These are phyloP conservation scores for Megamerina dolium DNA, from an alignment of 2,888 invertebrate species.

Conservation along the genomic window DNA sequence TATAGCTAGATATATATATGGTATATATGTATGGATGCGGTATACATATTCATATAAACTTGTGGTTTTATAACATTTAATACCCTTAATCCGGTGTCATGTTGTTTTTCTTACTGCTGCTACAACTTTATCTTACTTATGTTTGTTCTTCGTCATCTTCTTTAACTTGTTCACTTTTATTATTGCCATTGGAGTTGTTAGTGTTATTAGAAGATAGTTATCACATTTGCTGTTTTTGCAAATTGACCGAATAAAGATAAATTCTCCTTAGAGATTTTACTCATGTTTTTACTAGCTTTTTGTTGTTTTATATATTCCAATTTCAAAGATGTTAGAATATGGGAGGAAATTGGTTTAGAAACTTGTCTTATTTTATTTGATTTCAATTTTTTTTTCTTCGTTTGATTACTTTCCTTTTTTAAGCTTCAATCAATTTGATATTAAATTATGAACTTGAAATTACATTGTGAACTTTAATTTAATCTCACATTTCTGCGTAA, in stretches of 20 bases:
- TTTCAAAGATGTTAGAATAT: neutral
- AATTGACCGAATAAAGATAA: neutral
- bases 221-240: neutral
- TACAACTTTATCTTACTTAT: too few relatives aligned
- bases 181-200: conserved; percentile 1
- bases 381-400: too few relatives aligned
- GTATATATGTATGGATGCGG: too few relatives aligned
- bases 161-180: neutral
- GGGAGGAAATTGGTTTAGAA: neutral
- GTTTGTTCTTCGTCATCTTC: neutral
- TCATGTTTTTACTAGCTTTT: too few relatives aligned
- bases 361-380: too few relatives aligned
- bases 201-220: too few relatives aligned
- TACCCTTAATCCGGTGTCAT: conserved; percentile 10
- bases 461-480: too few relatives aligned
- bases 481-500: too few relatives aligned
- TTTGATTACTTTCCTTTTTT: too few relatives aligned
- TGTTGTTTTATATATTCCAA: neutral
- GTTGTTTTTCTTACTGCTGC: conserved; percentile 1
- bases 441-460: too few relatives aligned
- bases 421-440: too few relatives aligned
- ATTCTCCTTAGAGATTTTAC: neutral
- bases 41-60: conserved; percentile 34
- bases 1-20: too few relatives aligned
- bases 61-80: conserved; percentile 35